Percentiles rank a stretch among this genome's conserved stretches.
Evolutionary conservation across 2,888 invertebrate species (phyloP).

Genomic region (Aporophyla lueneburgensis): DNA sequence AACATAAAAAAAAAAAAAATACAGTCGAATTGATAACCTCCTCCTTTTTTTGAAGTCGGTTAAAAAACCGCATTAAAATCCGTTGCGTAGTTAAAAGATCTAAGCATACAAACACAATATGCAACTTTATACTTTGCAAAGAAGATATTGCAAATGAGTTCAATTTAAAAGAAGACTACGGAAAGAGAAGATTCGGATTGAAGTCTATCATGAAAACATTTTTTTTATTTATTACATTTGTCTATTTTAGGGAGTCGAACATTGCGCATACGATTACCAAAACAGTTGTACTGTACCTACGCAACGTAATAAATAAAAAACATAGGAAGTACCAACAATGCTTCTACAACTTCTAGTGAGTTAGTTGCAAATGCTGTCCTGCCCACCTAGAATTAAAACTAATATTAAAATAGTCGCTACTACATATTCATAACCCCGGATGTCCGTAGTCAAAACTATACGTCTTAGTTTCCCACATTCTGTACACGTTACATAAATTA

Average conservation of each 20-base stretch:
- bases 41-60: too few species aligned
- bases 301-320: background rate
- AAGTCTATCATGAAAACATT: background rate
- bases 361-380: background rate
- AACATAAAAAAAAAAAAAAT: too few species aligned
- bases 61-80: too few species aligned
- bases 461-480: conserved; percentile 53
- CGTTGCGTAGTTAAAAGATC: too few species aligned
- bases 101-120: too few species aligned
- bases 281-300: background rate
- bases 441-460: conserved; percentile 44
- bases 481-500: conserved; percentile 50
- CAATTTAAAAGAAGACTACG: background rate
- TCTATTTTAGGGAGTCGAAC: background rate
- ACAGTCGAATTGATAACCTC: too few species aligned
- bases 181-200: background rate
- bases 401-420: conserved; percentile 3
- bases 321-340: too few species aligned
- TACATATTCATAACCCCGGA: conserved; percentile 55
- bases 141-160: background rate
- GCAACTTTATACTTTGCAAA: too few species aligned
- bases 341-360: too few species aligned
- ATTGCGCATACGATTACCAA: background rate
- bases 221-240: background rate
- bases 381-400: conserved; percentile 13